Evolutionary conservation across 2,113 vertebrate species (phyloP).

Genomic region (Chrysemys picta): DNA sequence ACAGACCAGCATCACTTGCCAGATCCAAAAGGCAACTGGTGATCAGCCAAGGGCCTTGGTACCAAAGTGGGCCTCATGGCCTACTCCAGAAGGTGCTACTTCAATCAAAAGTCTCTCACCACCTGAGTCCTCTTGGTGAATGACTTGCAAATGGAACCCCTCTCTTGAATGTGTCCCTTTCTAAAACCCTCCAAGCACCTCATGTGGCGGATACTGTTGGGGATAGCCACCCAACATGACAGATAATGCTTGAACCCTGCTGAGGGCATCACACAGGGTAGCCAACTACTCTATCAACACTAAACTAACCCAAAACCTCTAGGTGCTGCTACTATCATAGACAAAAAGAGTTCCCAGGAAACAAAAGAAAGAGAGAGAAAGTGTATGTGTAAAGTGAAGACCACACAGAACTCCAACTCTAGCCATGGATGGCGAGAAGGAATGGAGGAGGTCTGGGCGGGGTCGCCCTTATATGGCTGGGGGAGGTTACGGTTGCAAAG

Average conservation of each 20-base stretch:
- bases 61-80: too few relatives aligned
- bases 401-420: neutral
- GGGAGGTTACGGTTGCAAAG: neutral
- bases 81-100: too few relatives aligned
- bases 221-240: too few relatives aligned
- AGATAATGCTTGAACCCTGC: too few relatives aligned
- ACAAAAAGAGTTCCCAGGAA: neutral
- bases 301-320: neutral
- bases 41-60: too few relatives aligned
- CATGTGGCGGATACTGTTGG: too few relatives aligned
- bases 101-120: neutral
- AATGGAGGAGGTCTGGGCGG: neutral
- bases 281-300: too few relatives aligned
- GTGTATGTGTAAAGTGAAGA: neutral
- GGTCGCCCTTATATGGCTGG: neutral
- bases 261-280: neutral
- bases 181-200: neutral
- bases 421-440: neutral
- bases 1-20: too few relatives aligned
- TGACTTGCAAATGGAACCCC: neutral
- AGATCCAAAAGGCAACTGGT: too few relatives aligned
- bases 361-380: too few relatives aligned
- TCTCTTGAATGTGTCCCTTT: neutral
- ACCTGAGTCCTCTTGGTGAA: neutral
- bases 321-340: neutral